Percentiles rank a stretch among this genome's conserved stretches.
These are phyloP conservation scores for Lasiurus cinereus DNA, from an alignment of 2,113 vertebrate genomes.

Conservation along the genomic window DNA sequence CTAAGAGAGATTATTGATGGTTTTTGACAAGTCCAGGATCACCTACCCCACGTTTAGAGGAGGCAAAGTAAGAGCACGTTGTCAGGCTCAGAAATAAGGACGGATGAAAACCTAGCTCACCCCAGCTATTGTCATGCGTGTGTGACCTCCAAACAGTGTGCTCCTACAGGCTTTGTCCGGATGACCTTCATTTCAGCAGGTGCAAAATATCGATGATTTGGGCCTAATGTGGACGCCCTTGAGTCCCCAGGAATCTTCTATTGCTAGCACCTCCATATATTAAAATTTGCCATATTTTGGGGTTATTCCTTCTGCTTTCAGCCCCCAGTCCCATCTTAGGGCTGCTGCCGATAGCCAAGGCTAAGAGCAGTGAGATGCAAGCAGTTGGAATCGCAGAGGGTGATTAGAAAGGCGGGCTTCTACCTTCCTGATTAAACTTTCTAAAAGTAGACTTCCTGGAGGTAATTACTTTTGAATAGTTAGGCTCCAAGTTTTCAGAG, in stretches of 20 bases:
- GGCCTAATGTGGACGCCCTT: background rate
- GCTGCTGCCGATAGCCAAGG: background rate
- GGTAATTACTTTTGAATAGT: constrained; percentile 67
- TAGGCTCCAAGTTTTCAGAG: constrained; percentile 35
- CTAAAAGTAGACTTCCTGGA: constrained; percentile 43
- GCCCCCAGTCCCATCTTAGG: background rate
- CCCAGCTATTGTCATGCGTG: background rate
- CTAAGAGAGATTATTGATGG: background rate
- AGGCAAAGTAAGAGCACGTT: background rate
- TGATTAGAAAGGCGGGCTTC: background rate
- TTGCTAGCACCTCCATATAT: background rate
- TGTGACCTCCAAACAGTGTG: background rate
- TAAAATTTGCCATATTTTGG: constrained; percentile 24
- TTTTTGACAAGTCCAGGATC: background rate
- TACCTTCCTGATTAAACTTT: constrained; percentile 58
- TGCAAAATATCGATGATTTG: constrained; percentile 12
- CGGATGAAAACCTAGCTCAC: constrained; percentile 34
- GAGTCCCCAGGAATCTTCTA: background rate
- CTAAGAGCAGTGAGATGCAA: background rate
- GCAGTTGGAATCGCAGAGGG: background rate
- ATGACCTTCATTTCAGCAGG: constrained; percentile 40
- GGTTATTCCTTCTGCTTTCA: constrained; percentile 34
- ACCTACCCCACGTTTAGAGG: constrained; percentile 20
- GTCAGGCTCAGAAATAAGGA: constrained; percentile 44
- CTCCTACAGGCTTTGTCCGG: constrained; percentile 1